These are phyloP conservation scores for Tethya wilhelma DNA, from an alignment of 37 sponge, comb jelly and placozoan species.

Conservation along the genomic window DNA sequence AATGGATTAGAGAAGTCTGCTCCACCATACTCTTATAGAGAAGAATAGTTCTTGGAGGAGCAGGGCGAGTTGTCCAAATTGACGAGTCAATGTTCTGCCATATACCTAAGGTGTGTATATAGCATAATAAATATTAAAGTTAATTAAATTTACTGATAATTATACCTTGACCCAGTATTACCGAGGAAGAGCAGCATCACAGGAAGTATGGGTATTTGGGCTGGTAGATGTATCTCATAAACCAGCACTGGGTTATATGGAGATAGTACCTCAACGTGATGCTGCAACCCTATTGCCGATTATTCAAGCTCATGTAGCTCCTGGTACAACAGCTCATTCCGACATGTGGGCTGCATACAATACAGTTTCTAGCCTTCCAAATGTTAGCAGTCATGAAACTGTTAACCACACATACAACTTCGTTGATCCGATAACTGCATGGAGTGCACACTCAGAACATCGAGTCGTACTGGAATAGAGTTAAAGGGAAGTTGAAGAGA, in stretches of 20 bases:
- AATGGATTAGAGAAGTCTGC: constrained; percentile 60
- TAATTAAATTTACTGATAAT: neutral
- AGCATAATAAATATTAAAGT: neutral
- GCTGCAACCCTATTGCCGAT: constrained; percentile 72
- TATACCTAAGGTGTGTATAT: constrained; percentile 48
- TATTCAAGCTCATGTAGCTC: constrained; percentile 45
- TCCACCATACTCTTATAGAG: constrained; percentile 17
- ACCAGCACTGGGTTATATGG: constrained; percentile 65
- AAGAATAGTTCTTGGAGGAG: constrained; percentile 36
- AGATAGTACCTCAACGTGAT: constrained; percentile 35
- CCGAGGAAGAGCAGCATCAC: constrained; percentile 53
- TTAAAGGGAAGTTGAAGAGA: constrained; percentile 56
- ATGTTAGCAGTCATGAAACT: too few relatives aligned
- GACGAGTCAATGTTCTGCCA: constrained; percentile 60
- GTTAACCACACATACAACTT: constrained; percentile 28
- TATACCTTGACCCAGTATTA: constrained; percentile 27
- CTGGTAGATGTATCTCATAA: constrained; percentile 47
- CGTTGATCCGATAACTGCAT: constrained; percentile 53
- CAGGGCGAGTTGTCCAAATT: constrained; percentile 41
- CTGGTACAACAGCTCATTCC: constrained; percentile 50
- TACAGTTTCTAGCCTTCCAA: too few relatives aligned
- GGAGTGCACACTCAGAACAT: constrained; percentile 68
- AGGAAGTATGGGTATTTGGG: constrained; percentile 76
- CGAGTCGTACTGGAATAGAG: constrained; percentile 72
- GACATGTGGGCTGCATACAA: constrained; percentile 77